Evolutionary conservation across 2,113 vertebrate genomes (phyloP).

Genomic region (Bos indicus): DNA sequence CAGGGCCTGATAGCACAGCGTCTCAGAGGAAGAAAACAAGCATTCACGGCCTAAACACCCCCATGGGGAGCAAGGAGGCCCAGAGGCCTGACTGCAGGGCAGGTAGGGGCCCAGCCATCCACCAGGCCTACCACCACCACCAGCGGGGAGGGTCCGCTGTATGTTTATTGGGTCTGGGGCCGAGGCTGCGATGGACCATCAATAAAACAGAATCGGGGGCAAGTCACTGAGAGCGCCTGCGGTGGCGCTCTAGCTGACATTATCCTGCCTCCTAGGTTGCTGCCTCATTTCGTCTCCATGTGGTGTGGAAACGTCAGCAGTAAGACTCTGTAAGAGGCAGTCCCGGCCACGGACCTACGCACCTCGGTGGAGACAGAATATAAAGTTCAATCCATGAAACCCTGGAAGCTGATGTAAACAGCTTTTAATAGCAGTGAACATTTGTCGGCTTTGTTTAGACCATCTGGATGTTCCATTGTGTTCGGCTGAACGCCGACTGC

Average conservation of each 20-base stretch:
- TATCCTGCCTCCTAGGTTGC: constrained; percentile 42
- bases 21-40: constrained; percentile 17
- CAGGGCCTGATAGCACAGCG: constrained; percentile 3
- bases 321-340: constrained; percentile 71
- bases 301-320: constrained; percentile 47
- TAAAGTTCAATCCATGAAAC: constrained; percentile 83
- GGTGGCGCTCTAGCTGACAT: neutral
- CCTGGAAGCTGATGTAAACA: constrained; percentile 91
- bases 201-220: constrained; percentile 35
- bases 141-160: accelerated
- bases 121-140: accelerated
- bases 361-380: constrained; percentile 79
- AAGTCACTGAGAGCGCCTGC: constrained; percentile 28
- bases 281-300: neutral
- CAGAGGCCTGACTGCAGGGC: neutral
- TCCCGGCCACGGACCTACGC: constrained; percentile 26
- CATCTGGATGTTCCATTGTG: constrained; percentile 94
- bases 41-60: accelerated
- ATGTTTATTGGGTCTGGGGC: accelerated
- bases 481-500: constrained; percentile 78
- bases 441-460: constrained; percentile 87
- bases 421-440: constrained; percentile 90
- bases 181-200: neutral
- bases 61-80: accelerated
- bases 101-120: neutral